Percentiles rank a stretch among this genome's conserved stretches.
These are phyloP conservation scores for Uloborus diversus DNA, from an alignment of 1,140 invertebrate species.

Conservation along the genomic window DNA sequence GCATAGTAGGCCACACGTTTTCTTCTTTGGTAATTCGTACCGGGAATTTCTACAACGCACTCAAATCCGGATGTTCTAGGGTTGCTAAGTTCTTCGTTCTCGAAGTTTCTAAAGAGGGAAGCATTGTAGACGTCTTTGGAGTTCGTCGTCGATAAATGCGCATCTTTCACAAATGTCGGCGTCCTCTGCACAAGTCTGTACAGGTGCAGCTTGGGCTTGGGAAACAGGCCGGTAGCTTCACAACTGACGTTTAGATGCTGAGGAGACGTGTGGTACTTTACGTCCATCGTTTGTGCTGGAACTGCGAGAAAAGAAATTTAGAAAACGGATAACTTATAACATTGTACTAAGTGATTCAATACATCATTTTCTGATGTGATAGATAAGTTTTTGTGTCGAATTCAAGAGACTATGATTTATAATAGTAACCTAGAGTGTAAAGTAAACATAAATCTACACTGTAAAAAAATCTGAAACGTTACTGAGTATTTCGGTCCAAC, in stretches of 20 bases:
- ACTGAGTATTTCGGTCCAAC: too few species aligned
- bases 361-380: not conserved
- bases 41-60: constrained; percentile 49
- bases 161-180: constrained; percentile 25
- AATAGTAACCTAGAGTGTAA: too few species aligned
- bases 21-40: constrained; percentile 45
- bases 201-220: constrained; percentile 23
- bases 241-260: constrained; percentile 37
- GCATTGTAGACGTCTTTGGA: constrained; percentile 23
- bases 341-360: not conserved
- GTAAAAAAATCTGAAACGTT: too few species aligned
- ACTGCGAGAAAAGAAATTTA: constrained; percentile 1
- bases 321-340: not conserved
- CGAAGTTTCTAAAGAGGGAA: constrained; percentile 20
- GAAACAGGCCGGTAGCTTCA: constrained; percentile 39
- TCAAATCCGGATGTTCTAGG: constrained; percentile 31
- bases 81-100: not conserved
- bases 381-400: too few species aligned
- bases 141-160: not conserved
- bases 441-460: too few species aligned
- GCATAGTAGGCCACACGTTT: constrained; percentile 45
- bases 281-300: constrained; percentile 37
- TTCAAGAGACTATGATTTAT: too few species aligned
- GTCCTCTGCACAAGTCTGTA: constrained; percentile 9
- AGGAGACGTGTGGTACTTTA: constrained; percentile 11